phyloP scores from a whole-genome alignment of 2,797 vertebrate genomes.

The Syndactyla subalaris region DNA sequence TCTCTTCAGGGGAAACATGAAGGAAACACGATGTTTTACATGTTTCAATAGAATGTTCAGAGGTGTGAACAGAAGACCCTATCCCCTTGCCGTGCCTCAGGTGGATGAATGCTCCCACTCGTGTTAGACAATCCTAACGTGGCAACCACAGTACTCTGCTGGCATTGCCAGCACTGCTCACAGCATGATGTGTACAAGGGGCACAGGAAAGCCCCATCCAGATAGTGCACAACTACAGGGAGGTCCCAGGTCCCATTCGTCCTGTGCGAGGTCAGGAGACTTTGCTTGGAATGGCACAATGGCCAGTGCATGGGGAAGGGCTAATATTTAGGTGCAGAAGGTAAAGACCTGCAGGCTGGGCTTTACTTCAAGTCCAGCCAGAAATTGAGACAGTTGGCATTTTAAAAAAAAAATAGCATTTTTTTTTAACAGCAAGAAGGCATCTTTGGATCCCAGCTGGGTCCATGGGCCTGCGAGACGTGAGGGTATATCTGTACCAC shows the following conservation, averaged over 20 bases:
- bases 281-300: background rate
- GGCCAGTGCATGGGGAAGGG: background rate
- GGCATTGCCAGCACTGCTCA: background rate
- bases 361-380: background rate
- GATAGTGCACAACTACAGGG: background rate
- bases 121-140: fast-evolving
- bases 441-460: background rate
- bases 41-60: background rate
- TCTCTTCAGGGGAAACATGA: background rate
- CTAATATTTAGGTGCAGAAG: background rate
- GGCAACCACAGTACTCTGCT: fast-evolving
- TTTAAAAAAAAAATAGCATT: fast-evolving
- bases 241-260: background rate
- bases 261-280: background rate
- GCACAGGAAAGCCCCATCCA: background rate
- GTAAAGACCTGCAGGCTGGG: background rate
- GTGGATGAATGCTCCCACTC: fast-evolving
- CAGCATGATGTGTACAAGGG: fast-evolving
- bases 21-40: background rate
- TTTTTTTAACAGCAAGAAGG: background rate
- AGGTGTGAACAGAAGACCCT: background rate
- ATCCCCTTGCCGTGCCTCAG: fast-evolving
- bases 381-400: background rate
- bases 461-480: fast-evolving
- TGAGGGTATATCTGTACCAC: constrained; percentile 3